phyloP scores from a whole-genome alignment of 2,888 invertebrate species.

The Caenorhabditis sp. region DNA sequence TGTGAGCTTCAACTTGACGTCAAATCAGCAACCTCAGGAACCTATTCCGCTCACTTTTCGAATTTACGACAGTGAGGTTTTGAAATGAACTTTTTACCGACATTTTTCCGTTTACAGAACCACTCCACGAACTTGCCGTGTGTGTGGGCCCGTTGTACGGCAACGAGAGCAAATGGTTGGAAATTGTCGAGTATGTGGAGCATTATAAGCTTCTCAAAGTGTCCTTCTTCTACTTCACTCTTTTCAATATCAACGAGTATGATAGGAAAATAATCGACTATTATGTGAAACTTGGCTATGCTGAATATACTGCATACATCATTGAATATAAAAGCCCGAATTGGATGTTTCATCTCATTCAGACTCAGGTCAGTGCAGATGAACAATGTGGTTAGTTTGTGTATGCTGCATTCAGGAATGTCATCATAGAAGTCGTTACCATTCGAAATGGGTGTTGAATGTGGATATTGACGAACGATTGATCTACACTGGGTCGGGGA shows the following conservation, averaged over 20 bases:
- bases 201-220: conserved; percentile 25
- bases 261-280: conserved; percentile 22
- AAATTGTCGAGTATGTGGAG: conserved; percentile 37
- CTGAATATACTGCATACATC: neutral
- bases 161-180: conserved; percentile 41
- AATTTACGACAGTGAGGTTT: neutral
- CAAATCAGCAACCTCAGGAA: neutral
- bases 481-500: neutral
- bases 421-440: conserved; percentile 6
- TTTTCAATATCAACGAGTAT: conserved; percentile 21
- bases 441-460: conserved; percentile 17
- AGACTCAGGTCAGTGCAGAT: neutral
- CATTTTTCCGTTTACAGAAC: conserved; percentile 10
- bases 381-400: neutral
- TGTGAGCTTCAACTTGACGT: neutral
- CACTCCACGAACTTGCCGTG: conserved; percentile 13
- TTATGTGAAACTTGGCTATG: neutral
- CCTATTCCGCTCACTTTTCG: conserved; percentile 11
- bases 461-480: conserved; percentile 17
- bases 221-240: neutral
- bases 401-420: neutral
- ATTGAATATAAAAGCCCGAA: neutral
- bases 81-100: neutral
- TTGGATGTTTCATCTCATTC: neutral
- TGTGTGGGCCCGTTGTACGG: conserved; percentile 48